Base-by-base conservation (phyloP, 2,113 vertebrate genomes). In the Clinocottus analis region DNA sequence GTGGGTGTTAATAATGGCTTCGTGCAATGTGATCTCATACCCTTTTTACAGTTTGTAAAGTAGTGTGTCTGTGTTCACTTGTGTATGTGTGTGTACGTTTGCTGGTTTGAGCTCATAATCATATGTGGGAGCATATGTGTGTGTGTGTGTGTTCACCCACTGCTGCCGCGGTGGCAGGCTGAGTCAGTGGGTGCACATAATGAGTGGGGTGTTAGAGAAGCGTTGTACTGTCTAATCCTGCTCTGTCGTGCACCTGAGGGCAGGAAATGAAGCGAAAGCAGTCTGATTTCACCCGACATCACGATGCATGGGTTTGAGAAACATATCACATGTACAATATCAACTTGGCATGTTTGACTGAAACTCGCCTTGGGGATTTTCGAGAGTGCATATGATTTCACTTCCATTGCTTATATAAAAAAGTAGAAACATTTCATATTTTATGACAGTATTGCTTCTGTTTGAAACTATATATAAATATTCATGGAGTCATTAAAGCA, bases 1-100 rank as follows among this genome's bases (percentile, higher is more conserved):
- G 85, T 72, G 80, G 81, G 82, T 72, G 76, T 88, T 91, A 87
- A 88, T 91, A 83, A 88, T 59, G 56, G 78, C 82, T 85, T 74
- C 65, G 63, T n/a, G 77, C 68, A 72, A 77, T 58, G 75, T 62
- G 63, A 91, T 80, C 84, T 87, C 69, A 74, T 62, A 33, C 56
- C 72, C 65, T 53, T 88, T 82, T 80, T 75, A 79, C 84, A 83
- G 64, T 69, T 62, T 82, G 78, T 83, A 80, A 80, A n/a, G n/a
- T n/a, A n/a, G n/a, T n/a, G n/a, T n/a, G n/a, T n/a, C n/a, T n/a
- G 2, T 35, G 61, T 59, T 5, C 25, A 65, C 16, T 4, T 62
- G 60, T 65, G 59, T 41, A 58, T 51, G 55, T 61, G 80, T 62
- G 53, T 39, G 35, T 31, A n/a, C n/a, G n/a, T 80, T 71, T 77